These are phyloP conservation scores for Palythoa grandis DNA, from an alignment of 92 coral and sea anemone species.

Conservation along the genomic window DNA sequence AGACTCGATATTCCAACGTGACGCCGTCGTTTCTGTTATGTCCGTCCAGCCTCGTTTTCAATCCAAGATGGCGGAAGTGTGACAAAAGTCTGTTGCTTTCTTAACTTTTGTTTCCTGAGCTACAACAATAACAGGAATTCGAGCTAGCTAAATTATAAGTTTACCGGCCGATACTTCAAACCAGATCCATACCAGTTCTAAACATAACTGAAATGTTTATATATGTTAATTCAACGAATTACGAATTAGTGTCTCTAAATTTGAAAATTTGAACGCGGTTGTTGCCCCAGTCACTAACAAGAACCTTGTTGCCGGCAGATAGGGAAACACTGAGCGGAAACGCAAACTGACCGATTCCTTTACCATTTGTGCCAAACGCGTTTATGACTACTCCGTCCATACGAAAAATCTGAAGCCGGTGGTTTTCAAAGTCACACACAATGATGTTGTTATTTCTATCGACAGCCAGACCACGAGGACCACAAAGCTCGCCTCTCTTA, in stretches of 20 bases:
- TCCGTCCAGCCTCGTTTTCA: too few relatives aligned
- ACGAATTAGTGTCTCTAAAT: conserved; percentile 60
- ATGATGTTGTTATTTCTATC: conserved; percentile 75
- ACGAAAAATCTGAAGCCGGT: conserved; percentile 77
- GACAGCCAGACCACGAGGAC: conserved; percentile 85
- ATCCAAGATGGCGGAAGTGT: too few relatives aligned
- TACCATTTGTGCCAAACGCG: conserved; percentile 86
- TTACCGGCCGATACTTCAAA: too few relatives aligned
- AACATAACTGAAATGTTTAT: neutral
- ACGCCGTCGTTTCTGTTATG: too few relatives aligned
- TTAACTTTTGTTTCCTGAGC: too few relatives aligned
- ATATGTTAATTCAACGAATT: conserved; percentile 1
- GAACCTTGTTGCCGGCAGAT: conserved; percentile 65
- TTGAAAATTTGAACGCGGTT: conserved; percentile 85
- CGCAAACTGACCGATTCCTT: conserved; percentile 94
- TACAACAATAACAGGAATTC: too few relatives aligned
- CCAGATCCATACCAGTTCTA: neutral
- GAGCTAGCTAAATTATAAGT: too few relatives aligned
- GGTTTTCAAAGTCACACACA: conserved; percentile 91
- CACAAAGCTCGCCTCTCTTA: conserved; percentile 79
- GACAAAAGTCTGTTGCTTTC: too few relatives aligned
- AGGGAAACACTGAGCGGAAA: conserved; percentile 86
- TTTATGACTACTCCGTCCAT: conserved; percentile 75
- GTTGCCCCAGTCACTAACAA: conserved; percentile 94
- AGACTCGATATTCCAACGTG: too few relatives aligned